These are phyloP conservation scores for Dermochelys coriacea DNA, from an alignment of 2,797 vertebrate species.

Conservation along the genomic window DNA sequence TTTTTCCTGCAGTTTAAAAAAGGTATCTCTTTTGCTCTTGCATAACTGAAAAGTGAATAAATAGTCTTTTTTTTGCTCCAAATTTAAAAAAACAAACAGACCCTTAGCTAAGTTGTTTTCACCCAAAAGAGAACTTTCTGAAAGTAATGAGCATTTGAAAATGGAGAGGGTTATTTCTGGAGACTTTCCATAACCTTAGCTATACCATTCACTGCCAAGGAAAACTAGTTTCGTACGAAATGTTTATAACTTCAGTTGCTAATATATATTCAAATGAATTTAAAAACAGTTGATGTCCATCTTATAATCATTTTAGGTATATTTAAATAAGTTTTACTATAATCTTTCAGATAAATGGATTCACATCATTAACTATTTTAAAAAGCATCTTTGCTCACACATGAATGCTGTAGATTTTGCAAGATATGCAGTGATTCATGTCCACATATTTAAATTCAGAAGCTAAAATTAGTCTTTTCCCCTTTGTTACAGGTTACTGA, in stretches of 20 bases:
- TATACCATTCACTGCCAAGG: neutral
- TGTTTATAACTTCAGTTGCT: neutral
- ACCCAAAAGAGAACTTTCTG: neutral
- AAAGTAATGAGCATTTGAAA: neutral
- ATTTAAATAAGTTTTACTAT: neutral
- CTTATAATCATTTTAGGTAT: neutral
- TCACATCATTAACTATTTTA: neutral
- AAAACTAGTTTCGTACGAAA: neutral
- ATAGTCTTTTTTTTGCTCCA: neutral
- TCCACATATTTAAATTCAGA: neutral
- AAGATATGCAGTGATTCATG: neutral
- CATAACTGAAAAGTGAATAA: neutral
- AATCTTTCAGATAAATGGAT: neutral
- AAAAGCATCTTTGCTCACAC: neutral
- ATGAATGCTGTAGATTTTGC: neutral
- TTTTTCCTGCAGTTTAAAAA: neutral
- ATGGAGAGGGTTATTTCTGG: neutral
- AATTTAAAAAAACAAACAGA: neutral
- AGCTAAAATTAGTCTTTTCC: neutral
- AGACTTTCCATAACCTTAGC: neutral
- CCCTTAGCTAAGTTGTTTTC: neutral
- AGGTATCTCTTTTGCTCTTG: neutral
- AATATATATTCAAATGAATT: neutral
- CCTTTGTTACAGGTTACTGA: conserved; percentile 85
- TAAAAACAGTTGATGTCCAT: neutral